Base-by-base conservation (phyloP, 2,888 invertebrate species). In the Andrena trimmerana region DNA sequence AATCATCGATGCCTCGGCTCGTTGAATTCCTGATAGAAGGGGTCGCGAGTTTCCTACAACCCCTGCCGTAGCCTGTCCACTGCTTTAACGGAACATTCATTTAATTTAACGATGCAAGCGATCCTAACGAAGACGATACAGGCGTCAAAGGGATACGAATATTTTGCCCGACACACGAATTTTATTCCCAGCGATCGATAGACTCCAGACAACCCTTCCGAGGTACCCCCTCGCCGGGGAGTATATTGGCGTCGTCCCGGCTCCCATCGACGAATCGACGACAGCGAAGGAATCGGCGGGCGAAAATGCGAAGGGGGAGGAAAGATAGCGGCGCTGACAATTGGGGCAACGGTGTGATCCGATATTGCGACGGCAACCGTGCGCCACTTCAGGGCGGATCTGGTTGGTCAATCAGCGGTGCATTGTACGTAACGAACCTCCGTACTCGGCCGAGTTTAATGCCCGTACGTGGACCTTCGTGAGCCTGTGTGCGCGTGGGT, bases 361-460 rank as follows among this genome's bases (percentile, higher is more conserved):
- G 88, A 88, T 88, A 88, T 87, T 80, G 86, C 86, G 84, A 88
- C 84, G 82, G 84, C 81, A 86, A 82, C 86, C 84, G 87, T 83
- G 86, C 86, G 87, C 86, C 89, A 89, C 90, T 90, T 90, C 90
- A 90, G 90, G 90, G 90, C 90, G 90, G 90, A 90, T 90, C 90
- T 90, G 90, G 88, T 89, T 88, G 92, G 91, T 91, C 92, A 92
- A 92, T 92, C 92, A 91, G 88, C 84, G 88, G 82, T 85, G 91
- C 91, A 92, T 92, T 92, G 91, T 91, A 90, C 90, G 89, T 90
- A 91, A 92, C 89, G 90, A 91, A 91, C 90, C 91, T 88, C 87
- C 88, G 88, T 89, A 90, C 87, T 88, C 88, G 86, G 83, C 85
- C 82, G 89, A 87, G 89, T 89, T 89, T 87, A 90, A 90, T 89